Base-by-base conservation (phyloP, 2,797 vertebrate genomes). In the Mormyrops attenuatus region DNA sequence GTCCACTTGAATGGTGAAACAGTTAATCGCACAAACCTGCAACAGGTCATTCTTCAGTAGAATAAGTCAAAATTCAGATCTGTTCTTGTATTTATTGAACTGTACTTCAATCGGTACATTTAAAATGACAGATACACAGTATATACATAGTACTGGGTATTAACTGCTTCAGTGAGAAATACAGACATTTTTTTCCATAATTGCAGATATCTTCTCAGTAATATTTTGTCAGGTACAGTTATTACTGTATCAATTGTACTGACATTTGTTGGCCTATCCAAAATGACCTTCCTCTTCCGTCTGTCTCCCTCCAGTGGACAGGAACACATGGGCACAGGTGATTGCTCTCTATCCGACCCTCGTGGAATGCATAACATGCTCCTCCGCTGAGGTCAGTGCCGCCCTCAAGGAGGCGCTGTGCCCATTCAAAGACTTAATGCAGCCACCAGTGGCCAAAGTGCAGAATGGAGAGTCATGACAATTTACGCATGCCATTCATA, bases 371-470 rank as follows among this genome's bases (percentile, higher is more conserved):
- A 98, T 99, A 92, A 98, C 98, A 38, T 99, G 98, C 92, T 98
- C 98, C 0, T 99, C 98, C 3, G 96, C 97, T 0, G 98, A 99
- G 94, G 98, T 99, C 93, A 99, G 98, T 94, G 97, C 97, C 52
- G 99, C 99, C 91, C 96, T 99, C 90, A 99, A 98, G 94, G 98
- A 99, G 92, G 99, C 99, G 89, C 95, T 99, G 88, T 97, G 97
- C 93, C 98, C 98, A 89, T 99, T 99, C 95, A 98, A 99, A 96
- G 99, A 99, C 96, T 99, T 99, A 95, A 99, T 99, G 98, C 98
- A 99, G 89, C 97, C 99, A 90, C 98, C 98, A 89, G 95, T 96
- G 95, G 95, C 97, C 95, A 98, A 97, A 96, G 97, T 99, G 94
- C 98, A 99, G 93, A 99, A 99, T 7, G 99, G 98, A 93, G 98